Percentiles rank a stretch among this genome's conserved stretches.
Conservation (phyloP, 2,888 invertebrate genomes). For the Ramazzottius varieornatus region DNA sequence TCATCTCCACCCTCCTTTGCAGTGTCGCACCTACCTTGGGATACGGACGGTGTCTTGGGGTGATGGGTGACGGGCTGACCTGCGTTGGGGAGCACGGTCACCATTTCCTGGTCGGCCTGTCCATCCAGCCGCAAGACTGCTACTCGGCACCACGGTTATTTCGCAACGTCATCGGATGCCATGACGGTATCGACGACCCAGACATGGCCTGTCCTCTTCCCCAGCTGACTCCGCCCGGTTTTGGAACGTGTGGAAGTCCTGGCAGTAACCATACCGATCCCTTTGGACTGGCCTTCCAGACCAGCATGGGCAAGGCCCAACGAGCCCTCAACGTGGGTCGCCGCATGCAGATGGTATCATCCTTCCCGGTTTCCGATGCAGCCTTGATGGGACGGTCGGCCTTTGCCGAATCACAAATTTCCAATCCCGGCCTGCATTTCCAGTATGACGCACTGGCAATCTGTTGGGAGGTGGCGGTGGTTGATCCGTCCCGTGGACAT, state of each 20-base stretch:
- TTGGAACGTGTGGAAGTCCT: not conserved
- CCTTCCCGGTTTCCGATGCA: not conserved
- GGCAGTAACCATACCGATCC: not conserved
- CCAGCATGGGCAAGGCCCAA: not conserved
- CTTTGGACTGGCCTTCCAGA: not conserved
- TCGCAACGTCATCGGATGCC: not conserved
- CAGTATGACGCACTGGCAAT: not conserved
- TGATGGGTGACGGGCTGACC: not conserved
- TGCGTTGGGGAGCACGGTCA: not conserved
- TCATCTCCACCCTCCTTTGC: not conserved
- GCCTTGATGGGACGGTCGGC: not conserved
- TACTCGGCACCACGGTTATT: not conserved
- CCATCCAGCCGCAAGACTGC: not conserved
- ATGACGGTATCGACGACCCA: not conserved
- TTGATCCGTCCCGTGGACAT: not conserved
- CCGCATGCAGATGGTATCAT: not conserved
- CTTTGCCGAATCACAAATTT: not conserved
- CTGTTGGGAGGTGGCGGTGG: not conserved
- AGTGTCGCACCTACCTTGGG: not conserved
- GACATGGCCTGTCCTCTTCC: not conserved
- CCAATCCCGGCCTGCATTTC: not conserved
- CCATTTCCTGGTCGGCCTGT: not conserved
- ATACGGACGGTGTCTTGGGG: not conserved
- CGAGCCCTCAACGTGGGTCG: not conserved
- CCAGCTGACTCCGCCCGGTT: not conserved